Evolutionary conservation across 2,888 invertebrate genomes (phyloP).

Genomic region (Heliconius hortense): DNA sequence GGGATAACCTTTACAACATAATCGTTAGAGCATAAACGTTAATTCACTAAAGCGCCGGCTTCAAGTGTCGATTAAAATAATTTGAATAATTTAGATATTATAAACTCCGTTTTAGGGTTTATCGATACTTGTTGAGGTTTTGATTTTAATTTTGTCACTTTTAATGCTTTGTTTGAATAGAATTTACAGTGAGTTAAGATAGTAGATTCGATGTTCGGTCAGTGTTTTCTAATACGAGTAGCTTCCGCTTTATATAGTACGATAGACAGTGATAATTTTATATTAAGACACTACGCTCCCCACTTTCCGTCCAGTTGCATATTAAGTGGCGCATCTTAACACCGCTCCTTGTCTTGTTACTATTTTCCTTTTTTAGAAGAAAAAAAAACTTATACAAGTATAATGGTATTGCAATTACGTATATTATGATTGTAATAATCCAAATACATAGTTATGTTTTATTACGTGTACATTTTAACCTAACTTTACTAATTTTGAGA

Average conservation of each 20-base stretch:
- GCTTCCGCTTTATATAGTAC: neutral
- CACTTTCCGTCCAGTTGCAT: neutral
- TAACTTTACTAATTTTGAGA: neutral
- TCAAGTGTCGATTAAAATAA: conserved; percentile 30
- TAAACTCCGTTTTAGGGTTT: conserved; percentile 33
- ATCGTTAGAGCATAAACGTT: conserved; percentile 45
- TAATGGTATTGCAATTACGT: too few species aligned
- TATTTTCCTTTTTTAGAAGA: too few species aligned
- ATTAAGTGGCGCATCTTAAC: too few species aligned
- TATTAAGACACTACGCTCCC: neutral
- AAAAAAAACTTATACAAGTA: too few species aligned
- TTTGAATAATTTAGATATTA: conserved; percentile 32
- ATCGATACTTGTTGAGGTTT: conserved; percentile 29
- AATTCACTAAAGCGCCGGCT: conserved; percentile 31
- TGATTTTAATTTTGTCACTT: neutral
- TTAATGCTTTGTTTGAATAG: neutral
- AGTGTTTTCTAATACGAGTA: neutral
- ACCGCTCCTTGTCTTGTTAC: too few species aligned
- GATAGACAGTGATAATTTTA: neutral
- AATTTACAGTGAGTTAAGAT: neutral
- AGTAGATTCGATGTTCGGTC: neutral
- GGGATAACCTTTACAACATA: conserved; percentile 49
- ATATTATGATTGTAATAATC: too few species aligned
- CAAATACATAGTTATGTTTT: too few species aligned
- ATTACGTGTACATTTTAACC: neutral